Base-by-base conservation (phyloP, 2,797 vertebrate genomes). In the Sternarchorhynchus goeldii region DNA sequence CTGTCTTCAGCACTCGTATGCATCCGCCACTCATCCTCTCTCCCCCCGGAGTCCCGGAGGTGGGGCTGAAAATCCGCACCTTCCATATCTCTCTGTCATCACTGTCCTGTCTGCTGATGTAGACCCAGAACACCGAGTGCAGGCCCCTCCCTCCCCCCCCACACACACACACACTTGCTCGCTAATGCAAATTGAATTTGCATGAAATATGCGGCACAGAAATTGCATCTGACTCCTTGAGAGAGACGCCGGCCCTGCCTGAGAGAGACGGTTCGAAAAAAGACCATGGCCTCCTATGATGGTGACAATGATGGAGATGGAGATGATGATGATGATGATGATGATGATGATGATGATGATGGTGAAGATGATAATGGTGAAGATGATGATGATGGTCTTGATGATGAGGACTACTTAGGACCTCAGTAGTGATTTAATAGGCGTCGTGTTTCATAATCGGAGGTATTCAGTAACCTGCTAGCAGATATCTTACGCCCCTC, bases 171-270 rank as follows among this genome's bases (percentile, higher is more conserved):
- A 36, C 39, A 67, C 62, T 50, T 88, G 87, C 89, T 90, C 89
- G 85, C 86, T 88, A 90, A 92, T 89, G 91, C 90, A 93, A 93
- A 93, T 93, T 92, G 88, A 92, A 93, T 93, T 93, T 93, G 90
- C 90, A 92, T 93, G 91, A 92, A 93, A 93, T 92, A 92, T 92
- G 91, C 90, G 88, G 86, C 80, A 86, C 88, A 90, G 88, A 92
- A 92, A 93, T 92, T 92, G 91, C 91, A 91, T 92, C 91, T 89
- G 91, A 92, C 91, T 92, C 87, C 86, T 90, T 82, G 88, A 93
- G 89, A 25, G 88, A 93, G 90, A 91, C 91, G 90, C 90, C 91
- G 88, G 83, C 86, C 89, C 89, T 90, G 91, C 90, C 91, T 91
- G 89, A 91, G 90, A 90, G 75, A 21, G 79, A 69, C 91, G 90